Conservation (phyloP, 2,888 invertebrate species). For the Altica lythri region DNA sequence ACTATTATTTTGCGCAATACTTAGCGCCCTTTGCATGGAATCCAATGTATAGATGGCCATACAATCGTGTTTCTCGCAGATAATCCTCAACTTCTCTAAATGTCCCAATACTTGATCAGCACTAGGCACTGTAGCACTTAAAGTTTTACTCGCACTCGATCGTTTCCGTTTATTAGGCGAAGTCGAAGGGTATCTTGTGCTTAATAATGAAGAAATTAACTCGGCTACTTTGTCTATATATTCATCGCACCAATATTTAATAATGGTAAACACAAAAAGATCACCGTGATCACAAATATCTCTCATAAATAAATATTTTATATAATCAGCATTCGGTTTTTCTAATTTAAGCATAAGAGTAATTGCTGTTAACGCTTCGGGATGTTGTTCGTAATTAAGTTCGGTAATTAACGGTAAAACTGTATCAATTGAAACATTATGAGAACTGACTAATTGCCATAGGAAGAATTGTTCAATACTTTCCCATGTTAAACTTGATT, state of each 20-base stretch:
- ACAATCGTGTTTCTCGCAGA: slow-evolving; percentile 70
- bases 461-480: slow-evolving; percentile 96
- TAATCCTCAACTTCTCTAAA: slow-evolving; percentile 85
- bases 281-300: slow-evolving; percentile 65
- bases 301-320: slow-evolving; percentile 79
- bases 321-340: slow-evolving; percentile 83
- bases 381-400: slow-evolving; percentile 80
- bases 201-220: slow-evolving; percentile 76
- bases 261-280: slow-evolving; percentile 86
- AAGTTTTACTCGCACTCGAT: slow-evolving; percentile 70
- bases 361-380: slow-evolving; percentile 91
- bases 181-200: slow-evolving; percentile 82
- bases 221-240: slow-evolving; percentile 87
- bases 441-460: slow-evolving; percentile 95
- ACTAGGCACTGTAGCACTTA: slow-evolving; percentile 72
- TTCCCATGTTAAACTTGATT: slow-evolving; percentile 91
- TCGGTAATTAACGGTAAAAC: slow-evolving; percentile 80
- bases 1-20: slow-evolving; percentile 79
- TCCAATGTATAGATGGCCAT: slow-evolving; percentile 85
- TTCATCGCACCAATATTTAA: slow-evolving; percentile 94
- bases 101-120: slow-evolving; percentile 89
- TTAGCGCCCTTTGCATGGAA: slow-evolving; percentile 88
- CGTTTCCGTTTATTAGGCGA: slow-evolving; percentile 93
- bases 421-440: slow-evolving; percentile 91
- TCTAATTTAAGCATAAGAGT: slow-evolving; percentile 90